Evolutionary conservation across 2,888 invertebrate species (phyloP).

Genomic region (Mactromeris polynyma): DNA sequence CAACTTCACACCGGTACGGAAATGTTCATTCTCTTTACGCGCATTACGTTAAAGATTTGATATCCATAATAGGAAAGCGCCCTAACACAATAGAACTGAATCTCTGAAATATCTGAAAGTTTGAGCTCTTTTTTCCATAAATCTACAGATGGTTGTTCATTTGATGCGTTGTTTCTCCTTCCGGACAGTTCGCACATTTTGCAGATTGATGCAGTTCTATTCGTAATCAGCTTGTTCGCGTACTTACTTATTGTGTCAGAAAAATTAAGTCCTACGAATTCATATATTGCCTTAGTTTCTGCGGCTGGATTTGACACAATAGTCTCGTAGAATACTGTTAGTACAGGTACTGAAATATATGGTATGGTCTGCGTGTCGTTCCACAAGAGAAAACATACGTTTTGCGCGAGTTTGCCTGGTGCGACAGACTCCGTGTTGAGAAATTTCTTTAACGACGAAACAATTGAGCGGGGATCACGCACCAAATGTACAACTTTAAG

Average conservation of each 20-base stretch:
- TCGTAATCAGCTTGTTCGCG: neutral
- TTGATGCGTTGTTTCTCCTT: neutral
- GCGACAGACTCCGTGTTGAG: neutral
- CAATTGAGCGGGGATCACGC: slow-evolving; percentile 27
- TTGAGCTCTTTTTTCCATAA: neutral
- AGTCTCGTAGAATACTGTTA: slow-evolving; percentile 13
- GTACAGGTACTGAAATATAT: neutral
- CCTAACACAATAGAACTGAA: neutral
- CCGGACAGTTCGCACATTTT: neutral
- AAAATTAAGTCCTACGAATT: slow-evolving; percentile 15
- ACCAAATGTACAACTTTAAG: slow-evolving; percentile 38
- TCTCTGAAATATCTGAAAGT: neutral
- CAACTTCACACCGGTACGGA: too few species aligned
- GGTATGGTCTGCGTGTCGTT: neutral
- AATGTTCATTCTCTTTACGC: neutral
- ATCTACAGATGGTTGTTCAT: neutral
- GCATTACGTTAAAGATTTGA: neutral
- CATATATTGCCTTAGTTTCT: neutral
- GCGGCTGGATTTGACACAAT: neutral
- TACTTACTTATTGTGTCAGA: neutral
- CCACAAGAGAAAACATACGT: neutral
- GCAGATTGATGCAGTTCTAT: neutral
- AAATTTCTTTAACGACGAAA: neutral
- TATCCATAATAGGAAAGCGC: neutral
- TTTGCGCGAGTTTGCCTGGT: neutral